Evolutionary conservation across 2,888 invertebrate genomes (phyloP).

Genomic region (Brachynemurus nebulosus): DNA sequence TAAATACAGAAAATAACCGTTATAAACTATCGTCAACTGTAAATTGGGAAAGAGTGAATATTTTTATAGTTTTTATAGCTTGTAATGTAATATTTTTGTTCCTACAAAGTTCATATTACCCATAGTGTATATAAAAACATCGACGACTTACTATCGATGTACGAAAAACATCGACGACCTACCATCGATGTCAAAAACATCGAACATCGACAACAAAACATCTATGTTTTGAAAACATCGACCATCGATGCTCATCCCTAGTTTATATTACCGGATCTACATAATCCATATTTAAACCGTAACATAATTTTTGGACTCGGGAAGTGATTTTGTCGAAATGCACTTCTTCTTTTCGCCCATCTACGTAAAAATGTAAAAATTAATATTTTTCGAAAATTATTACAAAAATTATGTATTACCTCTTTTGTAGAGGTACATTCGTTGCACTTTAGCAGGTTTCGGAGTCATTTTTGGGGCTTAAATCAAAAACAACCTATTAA

Average conservation of each 20-base stretch:
- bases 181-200: no score
- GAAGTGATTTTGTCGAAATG: slow-evolving; percentile 98
- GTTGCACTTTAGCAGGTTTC: slow-evolving; percentile 19
- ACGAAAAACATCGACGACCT: no score
- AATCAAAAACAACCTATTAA: no score
- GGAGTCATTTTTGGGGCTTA: not conserved
- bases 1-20: no score
- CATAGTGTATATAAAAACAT: no score
- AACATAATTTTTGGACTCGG: slow-evolving; percentile 86
- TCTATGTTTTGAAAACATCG: slow-evolving; percentile 35
- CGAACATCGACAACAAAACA: no score
- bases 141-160: no score
- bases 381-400: not conserved
- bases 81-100: no score
- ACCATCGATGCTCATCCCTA: no score
- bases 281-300: slow-evolving; percentile 90
- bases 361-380: slow-evolving; percentile 33
- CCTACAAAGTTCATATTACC: no score
- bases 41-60: no score
- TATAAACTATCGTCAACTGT: slow-evolving; percentile 28
- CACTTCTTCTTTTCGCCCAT: slow-evolving; percentile 80
- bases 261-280: slow-evolving; percentile 75
- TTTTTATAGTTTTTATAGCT: no score
- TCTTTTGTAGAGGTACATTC: slow-evolving; percentile 35
- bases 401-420: slow-evolving; percentile 24